Evolutionary conservation across 1,140 invertebrate genomes (phyloP), one percentile per base, ranked within the genome.

Genomic region (Pteromalus puparum): DNA sequence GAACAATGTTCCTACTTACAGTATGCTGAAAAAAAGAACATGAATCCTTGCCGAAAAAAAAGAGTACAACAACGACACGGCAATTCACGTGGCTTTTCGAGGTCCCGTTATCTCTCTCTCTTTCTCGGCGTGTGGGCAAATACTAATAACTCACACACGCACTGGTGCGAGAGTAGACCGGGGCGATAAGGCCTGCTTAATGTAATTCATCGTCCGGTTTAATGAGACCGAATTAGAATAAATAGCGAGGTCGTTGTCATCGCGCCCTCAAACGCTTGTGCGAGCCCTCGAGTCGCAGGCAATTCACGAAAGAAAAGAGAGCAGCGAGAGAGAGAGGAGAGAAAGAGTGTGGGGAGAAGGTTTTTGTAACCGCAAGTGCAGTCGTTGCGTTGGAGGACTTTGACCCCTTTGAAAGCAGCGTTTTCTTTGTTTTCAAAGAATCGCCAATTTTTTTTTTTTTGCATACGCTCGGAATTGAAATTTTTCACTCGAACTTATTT

Each of bases 211-310:
- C 85, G 79, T 86, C 74, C 68, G 70, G 30, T 85, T 88, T 87
- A 87, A 88, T 84, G 85, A 87, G 84, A 77, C 81, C 68, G 81
- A 88, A 89, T 89, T 89, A 87, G 86, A 89, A 88, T 88, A 86
- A 89, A 88, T 87, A 83, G 79, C n/a, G 83, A 87, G 86, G 85
- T 88, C 85, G 86, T 88, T 88, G 84, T 83, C 86, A 82, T 85
- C 46, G 67, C 77, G 48, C 65, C 3, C 26, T 42, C 21, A 34
- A 70, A 30, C 24, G 67, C 24, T 70, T 28, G 9, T 26, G 26
- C 67, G 21, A 26, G 26, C 24, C 4, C 67, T 12, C 28, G 26
- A 21, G 28, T 70, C 26, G 67, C 67, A 6, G 26, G 10, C 24
- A 18, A 70, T 28, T 12, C 28, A 10, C 67, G 65, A 68, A 26